Percentiles rank a stretch among this genome's conserved stretches.
Evolutionary conservation across 2,797 vertebrate genomes (phyloP).

Genomic region (Mormyrus hasselquistii): DNA sequence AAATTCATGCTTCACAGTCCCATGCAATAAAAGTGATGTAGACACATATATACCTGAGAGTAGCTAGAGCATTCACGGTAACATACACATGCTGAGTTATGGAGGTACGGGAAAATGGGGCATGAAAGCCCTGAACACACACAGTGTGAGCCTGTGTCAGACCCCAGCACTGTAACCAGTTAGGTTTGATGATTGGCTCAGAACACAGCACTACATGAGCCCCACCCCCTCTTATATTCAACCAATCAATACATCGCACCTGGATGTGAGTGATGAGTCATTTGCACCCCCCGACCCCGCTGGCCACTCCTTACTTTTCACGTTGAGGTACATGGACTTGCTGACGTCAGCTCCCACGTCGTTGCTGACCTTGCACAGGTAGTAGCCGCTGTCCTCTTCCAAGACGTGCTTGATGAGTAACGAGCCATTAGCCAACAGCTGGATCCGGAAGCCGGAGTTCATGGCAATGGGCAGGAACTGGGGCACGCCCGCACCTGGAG

Average conservation of each 20-base stretch:
- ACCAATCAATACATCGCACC: neutral
- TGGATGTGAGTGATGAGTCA: neutral
- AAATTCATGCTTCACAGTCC: neutral
- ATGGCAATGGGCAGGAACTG: conserved; percentile 91
- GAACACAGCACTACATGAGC: neutral
- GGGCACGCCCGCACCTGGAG: conserved; percentile 85
- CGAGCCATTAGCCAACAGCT: conserved; percentile 90
- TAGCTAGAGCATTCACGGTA: neutral
- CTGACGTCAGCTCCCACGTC: conserved; percentile 99
- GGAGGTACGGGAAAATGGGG: neutral
- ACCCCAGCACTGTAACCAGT: neutral
- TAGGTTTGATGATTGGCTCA: neutral
- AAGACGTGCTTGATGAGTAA: conserved; percentile 93
- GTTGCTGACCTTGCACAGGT: conserved; percentile 99
- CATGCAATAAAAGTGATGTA: neutral
- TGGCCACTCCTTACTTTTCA: conserved; percentile 75
- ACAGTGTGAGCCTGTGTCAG: neutral
- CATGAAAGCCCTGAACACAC: neutral
- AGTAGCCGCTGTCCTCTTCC: conserved; percentile 96
- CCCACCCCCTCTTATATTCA: neutral
- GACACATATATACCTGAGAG: neutral
- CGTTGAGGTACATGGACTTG: conserved; percentile 99
- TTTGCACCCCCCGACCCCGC: neutral
- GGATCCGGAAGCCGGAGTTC: conserved; percentile 81
- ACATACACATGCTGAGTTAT: neutral